Percentiles rank a stretch among this genome's conserved stretches.
phyloP scores from a whole-genome alignment of 2,113 vertebrate species.

The Raphicerus campestris region DNA sequence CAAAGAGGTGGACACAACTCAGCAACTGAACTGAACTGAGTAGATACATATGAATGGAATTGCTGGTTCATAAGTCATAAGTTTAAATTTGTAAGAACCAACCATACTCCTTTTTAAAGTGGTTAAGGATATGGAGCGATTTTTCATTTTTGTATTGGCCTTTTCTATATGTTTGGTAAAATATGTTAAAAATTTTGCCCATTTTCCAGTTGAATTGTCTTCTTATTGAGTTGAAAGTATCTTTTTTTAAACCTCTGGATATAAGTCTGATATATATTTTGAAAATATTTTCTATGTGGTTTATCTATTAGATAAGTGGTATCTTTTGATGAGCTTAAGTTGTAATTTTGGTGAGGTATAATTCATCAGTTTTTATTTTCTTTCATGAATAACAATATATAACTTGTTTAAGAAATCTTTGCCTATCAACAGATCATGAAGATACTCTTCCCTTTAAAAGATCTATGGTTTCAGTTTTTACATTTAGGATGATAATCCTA shows the following conservation, averaged over 20 bases:
- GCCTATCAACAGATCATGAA: background rate
- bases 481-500: background rate
- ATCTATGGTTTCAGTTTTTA: conserved; percentile 15
- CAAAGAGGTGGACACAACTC: background rate
- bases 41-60: background rate
- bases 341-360: background rate
- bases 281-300: background rate
- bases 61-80: background rate
- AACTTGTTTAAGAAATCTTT: background rate
- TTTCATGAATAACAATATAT: background rate
- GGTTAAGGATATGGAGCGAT: background rate
- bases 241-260: background rate
- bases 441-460: background rate
- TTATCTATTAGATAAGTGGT: background rate
- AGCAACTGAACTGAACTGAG: background rate
- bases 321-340: background rate
- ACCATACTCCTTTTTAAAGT: background rate
- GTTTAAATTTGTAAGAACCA: background rate
- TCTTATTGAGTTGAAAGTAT: background rate
- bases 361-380: background rate
- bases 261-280: background rate
- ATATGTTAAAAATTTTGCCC: background rate
- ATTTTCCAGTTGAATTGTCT: conserved; percentile 2
- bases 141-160: background rate
- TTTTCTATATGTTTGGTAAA: conserved; percentile 9